These are phyloP conservation scores for Drosophila nigromelanica DNA, from an alignment of 1,140 invertebrate species.

Conservation along the genomic window DNA sequence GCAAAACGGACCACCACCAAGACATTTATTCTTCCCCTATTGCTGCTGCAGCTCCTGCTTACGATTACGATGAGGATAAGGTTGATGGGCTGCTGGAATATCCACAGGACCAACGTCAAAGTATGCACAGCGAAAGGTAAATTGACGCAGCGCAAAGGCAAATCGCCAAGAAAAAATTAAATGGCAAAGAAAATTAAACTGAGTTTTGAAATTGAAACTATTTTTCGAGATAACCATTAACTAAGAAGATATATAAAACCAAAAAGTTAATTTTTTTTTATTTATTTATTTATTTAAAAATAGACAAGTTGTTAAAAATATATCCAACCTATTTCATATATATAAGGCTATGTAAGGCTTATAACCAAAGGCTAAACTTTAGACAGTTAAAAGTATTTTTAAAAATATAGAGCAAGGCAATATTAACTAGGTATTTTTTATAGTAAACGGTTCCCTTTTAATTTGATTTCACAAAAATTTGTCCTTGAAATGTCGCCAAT, in stretches of 20 bases:
- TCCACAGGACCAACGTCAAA: slow-evolving; percentile 49
- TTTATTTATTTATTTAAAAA: too few species aligned
- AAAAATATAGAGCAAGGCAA: too few species aligned
- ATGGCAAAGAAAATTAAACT: slow-evolving; percentile 8
- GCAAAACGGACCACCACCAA: slow-evolving; percentile 9
- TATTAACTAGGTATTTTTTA: too few species aligned
- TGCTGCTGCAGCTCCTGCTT: slow-evolving; percentile 27
- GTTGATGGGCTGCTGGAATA: slow-evolving; percentile 30
- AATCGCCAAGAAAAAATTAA: slow-evolving; percentile 25
- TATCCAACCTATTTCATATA: background rate
- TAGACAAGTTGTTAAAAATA: too few species aligned
- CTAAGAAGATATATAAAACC: background rate
- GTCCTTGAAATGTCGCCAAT: too few species aligned
- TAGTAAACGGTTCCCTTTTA: too few species aligned
- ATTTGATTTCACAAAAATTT: too few species aligned
- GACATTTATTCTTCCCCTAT: slow-evolving; percentile 34
- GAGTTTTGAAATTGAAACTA: background rate
- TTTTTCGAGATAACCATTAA: background rate
- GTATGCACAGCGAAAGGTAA: slow-evolving; percentile 75
- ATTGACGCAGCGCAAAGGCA: slow-evolving; percentile 59
- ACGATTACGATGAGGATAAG: slow-evolving; percentile 37
- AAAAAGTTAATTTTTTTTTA: too few species aligned
- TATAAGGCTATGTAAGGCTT: too few species aligned
- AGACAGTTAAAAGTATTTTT: background rate
- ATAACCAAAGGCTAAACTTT: background rate